Percentiles rank a stretch among this genome's conserved stretches.
These are phyloP conservation scores for Scaptodrosophila latifasciaeformis DNA, from an alignment of 2,888 invertebrate species.

Conservation along the genomic window DNA sequence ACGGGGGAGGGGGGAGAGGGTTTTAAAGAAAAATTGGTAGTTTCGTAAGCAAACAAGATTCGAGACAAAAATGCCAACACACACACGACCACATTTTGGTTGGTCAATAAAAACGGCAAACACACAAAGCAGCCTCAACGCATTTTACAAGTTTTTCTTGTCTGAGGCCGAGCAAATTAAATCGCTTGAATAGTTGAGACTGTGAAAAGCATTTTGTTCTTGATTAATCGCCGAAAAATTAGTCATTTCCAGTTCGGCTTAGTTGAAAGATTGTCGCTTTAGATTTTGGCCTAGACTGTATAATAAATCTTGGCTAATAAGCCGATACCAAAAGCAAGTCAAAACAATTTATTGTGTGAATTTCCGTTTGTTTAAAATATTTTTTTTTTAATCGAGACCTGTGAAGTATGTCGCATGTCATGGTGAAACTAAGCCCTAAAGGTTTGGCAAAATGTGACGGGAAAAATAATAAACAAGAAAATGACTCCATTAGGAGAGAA, in stretches of 20 bases:
- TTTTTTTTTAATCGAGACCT: conserved; percentile 8
- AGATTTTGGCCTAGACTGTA: conserved; percentile 53
- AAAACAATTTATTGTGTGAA: conserved; percentile 48
- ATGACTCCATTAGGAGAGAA: conserved; percentile 28
- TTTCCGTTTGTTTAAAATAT: conserved; percentile 5
- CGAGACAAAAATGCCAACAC: conserved; percentile 37
- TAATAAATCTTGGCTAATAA: conserved; percentile 54
- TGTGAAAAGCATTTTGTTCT: conserved; percentile 5
- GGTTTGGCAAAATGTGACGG: conserved; percentile 10
- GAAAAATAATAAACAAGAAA: conserved; percentile 15
- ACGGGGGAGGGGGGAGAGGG: no score
- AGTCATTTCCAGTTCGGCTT: conserved; percentile 25
- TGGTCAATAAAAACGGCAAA: conserved; percentile 10
- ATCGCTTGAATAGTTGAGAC: conserved; percentile 22
- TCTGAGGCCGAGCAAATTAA: no score
- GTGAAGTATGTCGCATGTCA: neutral
- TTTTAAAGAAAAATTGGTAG: no score
- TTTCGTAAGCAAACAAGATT: conserved; percentile 46
- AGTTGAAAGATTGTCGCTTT: conserved; percentile 54
- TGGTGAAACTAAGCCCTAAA: no score
- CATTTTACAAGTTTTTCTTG: conserved; percentile 34
- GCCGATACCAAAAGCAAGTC: no score
- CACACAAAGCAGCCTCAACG: conserved; percentile 23
- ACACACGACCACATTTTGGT: conserved; percentile 36
- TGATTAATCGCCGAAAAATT: conserved; percentile 1